Percentiles rank a stretch among this genome's conserved stretches.
phyloP scores from a whole-genome alignment of 2,113 vertebrate genomes.

The Motacilla alba region DNA sequence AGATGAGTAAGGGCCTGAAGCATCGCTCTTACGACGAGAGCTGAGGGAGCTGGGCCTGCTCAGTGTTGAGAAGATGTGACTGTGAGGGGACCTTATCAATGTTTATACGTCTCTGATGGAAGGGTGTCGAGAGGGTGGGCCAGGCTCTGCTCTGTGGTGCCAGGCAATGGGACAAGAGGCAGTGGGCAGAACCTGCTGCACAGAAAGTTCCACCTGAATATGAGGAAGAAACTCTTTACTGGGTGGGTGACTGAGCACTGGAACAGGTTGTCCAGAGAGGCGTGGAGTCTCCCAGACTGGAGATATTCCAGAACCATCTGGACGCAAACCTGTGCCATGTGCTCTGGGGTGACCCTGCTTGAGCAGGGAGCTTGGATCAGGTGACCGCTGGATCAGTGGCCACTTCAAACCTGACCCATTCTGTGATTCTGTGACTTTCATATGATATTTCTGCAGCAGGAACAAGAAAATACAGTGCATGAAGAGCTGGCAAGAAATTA shows the following conservation, averaged over 20 bases:
- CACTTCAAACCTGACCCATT: neutral
- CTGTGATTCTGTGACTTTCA: neutral
- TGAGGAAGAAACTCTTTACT: neutral
- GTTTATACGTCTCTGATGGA: neutral
- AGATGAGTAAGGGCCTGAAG: neutral
- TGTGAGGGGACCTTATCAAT: neutral
- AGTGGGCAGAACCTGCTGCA: neutral
- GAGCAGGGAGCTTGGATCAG: neutral
- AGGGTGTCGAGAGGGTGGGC: neutral
- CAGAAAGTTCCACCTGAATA: neutral
- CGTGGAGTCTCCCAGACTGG: neutral
- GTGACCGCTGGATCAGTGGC: neutral
- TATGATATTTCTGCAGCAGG: neutral
- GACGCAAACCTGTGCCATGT: rapidly evolving
- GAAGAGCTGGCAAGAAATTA: neutral
- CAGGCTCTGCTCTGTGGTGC: rapidly evolving
- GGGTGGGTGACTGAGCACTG: neutral
- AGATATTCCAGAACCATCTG: neutral
- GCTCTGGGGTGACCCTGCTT: neutral
- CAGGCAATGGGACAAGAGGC: neutral
- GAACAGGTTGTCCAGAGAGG: neutral
- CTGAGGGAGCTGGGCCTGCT: neutral
- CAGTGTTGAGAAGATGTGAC: neutral
- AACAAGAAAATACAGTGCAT: neutral
- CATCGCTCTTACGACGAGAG: neutral